Base-by-base conservation (phyloP, 2,113 vertebrate genomes). In the Hymenochirus boettgeri region DNA sequence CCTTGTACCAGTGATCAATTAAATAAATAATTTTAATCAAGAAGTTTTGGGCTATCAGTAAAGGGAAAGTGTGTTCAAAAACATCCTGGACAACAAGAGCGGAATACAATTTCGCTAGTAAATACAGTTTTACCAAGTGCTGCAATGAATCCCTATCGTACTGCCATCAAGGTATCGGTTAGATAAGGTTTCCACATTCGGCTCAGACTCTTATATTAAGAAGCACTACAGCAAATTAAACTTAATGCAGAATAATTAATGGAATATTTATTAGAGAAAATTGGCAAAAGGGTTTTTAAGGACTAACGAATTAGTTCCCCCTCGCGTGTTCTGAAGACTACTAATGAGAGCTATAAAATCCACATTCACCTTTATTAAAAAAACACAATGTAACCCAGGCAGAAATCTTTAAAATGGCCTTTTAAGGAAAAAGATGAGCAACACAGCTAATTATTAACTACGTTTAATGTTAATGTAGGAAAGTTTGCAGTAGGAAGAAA, bases 191-290 rank as follows among this genome's bases (percentile, higher is more conserved):
- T 18, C 33, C 33, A 53, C 24, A 52, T 51, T 29, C 60, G 15
- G 47, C 29, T 22, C 50, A 53, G 15, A 15, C 5, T 52, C 63
- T 37, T 42, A 57, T 29, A 59, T 59, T 67, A 67, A 45, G 55
- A 27, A 67, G 64, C 64, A 67, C 64, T 59, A 58, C 46, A 67
- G 12, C 58, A 67, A 67, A 67, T 66, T 51, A 67, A 67, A 58
- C 46, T 58, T 67, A 67, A 67, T 67, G 64, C 64, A 59, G 25
- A 58, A 67, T 67, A 59, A 67, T 67, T 67, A 67, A 67, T 67
- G 56, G 46, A 67, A 67, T 67, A 67, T 67, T 67, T 67, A 67
- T 67, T 59, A 67, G 55, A 29, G 33, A 29, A 59, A 59, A 67
- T 52, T 51, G 64, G 47, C 64, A 67, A 67, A 56, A 52, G 17